A percentile compares a stretch with the other conserved stretches of the same genome.
These are phyloP conservation scores for Cepphus grylle DNA, from an alignment of 2,113 vertebrate species.

Conservation along the genomic window DNA sequence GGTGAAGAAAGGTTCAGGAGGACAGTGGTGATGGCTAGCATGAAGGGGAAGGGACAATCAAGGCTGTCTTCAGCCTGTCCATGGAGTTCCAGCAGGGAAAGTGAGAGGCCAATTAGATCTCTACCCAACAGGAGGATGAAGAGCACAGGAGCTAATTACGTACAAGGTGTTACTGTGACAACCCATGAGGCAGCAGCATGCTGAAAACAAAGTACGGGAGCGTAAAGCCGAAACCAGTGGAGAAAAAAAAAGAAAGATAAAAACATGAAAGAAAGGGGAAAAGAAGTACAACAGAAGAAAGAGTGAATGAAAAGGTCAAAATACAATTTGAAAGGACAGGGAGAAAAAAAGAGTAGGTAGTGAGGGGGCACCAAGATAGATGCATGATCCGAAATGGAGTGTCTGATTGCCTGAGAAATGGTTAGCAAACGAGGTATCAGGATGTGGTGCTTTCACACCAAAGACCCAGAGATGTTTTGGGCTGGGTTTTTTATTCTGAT, in stretches of 20 bases:
- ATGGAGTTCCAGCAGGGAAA: neutral
- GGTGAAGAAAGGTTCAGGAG: neutral
- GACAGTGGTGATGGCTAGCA: neutral
- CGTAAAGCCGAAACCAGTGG: neutral
- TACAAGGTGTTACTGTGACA: constrained; percentile 21
- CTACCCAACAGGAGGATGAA: rapidly evolving
- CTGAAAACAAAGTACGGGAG: neutral
- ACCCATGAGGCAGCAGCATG: neutral
- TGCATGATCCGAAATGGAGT: neutral
- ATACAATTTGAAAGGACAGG: neutral
- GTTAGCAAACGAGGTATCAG: neutral
- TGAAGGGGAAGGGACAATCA: neutral
- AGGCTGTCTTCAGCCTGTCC: neutral
- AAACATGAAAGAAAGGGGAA: neutral
- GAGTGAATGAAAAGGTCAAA: neutral
- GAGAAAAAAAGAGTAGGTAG: neutral
- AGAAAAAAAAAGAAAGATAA: neutral
- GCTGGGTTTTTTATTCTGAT: neutral
- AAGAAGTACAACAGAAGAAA: neutral
- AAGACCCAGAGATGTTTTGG: neutral
- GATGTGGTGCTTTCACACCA: neutral
- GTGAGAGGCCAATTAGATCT: neutral
- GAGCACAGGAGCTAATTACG: neutral
- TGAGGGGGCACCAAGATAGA: neutral
- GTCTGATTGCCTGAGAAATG: neutral